Evolutionary conservation across 2,888 invertebrate genomes (phyloP), one percentile per base, ranked within the genome.

Genomic region (Drosophila prolongata): DNA sequence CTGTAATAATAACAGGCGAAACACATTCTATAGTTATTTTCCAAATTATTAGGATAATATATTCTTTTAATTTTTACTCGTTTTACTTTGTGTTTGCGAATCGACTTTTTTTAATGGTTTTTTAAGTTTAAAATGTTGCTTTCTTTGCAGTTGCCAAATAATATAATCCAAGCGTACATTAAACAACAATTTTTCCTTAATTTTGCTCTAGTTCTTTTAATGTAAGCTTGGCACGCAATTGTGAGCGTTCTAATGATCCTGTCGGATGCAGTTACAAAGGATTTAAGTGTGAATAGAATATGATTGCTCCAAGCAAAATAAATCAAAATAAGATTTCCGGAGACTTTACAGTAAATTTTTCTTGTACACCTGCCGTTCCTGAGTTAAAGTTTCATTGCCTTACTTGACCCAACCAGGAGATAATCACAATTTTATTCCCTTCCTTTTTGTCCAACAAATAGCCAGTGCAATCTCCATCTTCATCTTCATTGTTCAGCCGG

Each of bases 181-280:
- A 30, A 6, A 30, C 24, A 30, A 30, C 9, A 30, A 2, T 30
- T 30, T 8, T 30, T 16, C 6, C 2, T 8, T 30, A 8, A 30
- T 30, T 30, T 3, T 6, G 0, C 30, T 30, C 6, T 38, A 11
- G 5, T 56, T 62, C 24, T 47, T 40, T 30, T 1, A 59, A 47
- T 64, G 62, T 47, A 34, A 30, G 13, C 77, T 77, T 80, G 47
- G 59, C 77, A 77, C 77, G 70, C 81, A 81, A 65, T 81, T 72
- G 77, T 47, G 55, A 65, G 53, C 74, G 66, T 68, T 58, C 77
- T 85, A 85, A 79, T 79, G 82, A 75, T 61, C 68, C 85, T 35
- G 64, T 13, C 57, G 62, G 61, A 40, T 56, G 53, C 46, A 60
- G 58, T 53, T 37, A 43, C 35, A 47, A 47, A 50, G 72, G 64